These are phyloP conservation scores for Lepus townsendii DNA, from an alignment of 2,797 vertebrate species.

Conservation along the genomic window DNA sequence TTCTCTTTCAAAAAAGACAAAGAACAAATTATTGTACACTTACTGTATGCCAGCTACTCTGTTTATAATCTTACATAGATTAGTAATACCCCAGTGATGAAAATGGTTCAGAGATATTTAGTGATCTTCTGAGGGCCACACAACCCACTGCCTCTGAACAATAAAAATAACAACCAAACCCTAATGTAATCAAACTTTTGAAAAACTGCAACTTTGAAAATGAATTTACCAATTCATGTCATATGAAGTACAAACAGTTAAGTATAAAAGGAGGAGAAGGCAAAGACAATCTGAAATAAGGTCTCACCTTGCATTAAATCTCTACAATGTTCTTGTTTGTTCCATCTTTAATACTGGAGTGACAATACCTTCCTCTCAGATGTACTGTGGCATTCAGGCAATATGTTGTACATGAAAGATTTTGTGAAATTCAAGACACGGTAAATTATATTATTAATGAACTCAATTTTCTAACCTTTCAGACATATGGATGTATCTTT, in stretches of 20 bases:
- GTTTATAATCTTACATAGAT: neutral
- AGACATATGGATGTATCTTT: neutral
- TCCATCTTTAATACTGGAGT: neutral
- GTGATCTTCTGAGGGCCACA: neutral
- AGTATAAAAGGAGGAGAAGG: neutral
- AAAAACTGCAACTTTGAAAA: constrained; percentile 35
- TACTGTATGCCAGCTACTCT: neutral
- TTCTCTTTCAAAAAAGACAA: constrained; percentile 36
- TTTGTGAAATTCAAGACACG: neutral
- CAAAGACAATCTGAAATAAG: neutral
- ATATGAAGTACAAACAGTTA: neutral
- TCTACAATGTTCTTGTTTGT: neutral
- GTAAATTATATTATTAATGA: neutral
- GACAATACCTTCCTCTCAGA: neutral
- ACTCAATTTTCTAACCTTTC: neutral
- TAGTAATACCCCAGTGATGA: neutral
- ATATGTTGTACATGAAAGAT: neutral
- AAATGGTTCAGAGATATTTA: neutral
- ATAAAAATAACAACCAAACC: neutral
- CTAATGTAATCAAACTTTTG: neutral
- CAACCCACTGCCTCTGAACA: neutral
- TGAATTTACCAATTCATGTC: neutral
- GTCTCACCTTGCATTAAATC: neutral
- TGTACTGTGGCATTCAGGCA: neutral
- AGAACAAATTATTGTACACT: neutral